phyloP scores from a whole-genome alignment of 2,797 vertebrate genomes.

The Sebastiscus tertius region DNA sequence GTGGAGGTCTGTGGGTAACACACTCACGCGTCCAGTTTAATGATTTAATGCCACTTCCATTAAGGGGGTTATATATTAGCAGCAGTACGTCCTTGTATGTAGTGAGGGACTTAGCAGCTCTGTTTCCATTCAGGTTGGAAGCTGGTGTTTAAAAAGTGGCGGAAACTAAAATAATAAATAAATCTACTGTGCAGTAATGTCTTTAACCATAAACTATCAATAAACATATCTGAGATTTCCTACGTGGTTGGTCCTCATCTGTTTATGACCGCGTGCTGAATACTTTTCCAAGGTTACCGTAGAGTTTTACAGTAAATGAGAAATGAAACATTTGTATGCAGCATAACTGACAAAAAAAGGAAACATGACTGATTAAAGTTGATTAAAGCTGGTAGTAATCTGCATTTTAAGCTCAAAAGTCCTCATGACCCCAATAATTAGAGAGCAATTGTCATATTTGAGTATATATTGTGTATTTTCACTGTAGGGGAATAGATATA shows the following conservation, averaged over 20 bases:
- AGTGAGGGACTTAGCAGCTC: neutral
- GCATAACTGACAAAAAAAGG: neutral
- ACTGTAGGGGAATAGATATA: neutral
- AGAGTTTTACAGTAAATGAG: neutral
- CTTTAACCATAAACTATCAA: neutral
- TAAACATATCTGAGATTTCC: neutral
- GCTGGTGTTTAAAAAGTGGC: neutral
- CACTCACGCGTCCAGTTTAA: conserved; percentile 33
- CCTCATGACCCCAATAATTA: too few relatives aligned
- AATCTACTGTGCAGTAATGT: neutral
- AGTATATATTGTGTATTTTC: neutral
- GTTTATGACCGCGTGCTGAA: neutral
- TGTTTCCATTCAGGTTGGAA: conserved; percentile 12
- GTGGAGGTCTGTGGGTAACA: conserved; percentile 51
- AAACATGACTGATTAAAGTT: neutral
- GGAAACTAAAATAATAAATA: neutral
- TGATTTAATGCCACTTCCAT: conserved; percentile 53
- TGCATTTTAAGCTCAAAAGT: neutral
- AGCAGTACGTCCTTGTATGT: conserved; percentile 1
- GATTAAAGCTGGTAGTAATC: neutral
- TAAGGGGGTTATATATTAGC: conserved; percentile 32
- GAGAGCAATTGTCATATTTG: neutral
- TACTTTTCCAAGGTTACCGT: neutral
- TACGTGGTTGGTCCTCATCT: neutral
- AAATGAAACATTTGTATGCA: neutral